phyloP scores from a whole-genome alignment of 2,797 vertebrate genomes.

The Calcarius lapponicus region DNA sequence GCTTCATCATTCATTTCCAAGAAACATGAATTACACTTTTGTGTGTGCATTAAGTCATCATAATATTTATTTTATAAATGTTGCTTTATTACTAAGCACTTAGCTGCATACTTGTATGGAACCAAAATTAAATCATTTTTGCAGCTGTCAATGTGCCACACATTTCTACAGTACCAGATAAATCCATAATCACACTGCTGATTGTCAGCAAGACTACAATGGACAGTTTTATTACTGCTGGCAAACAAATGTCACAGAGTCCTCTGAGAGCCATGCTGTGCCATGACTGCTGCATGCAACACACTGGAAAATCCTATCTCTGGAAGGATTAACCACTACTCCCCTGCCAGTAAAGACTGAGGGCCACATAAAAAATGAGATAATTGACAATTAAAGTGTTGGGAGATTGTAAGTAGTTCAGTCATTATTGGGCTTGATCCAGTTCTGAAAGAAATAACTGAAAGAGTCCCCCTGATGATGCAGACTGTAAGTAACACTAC shows the following conservation, averaged over 20 bases:
- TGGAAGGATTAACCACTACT: background rate
- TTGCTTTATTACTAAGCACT: slow-evolving; percentile 31
- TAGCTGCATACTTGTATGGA: background rate
- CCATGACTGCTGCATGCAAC: background rate
- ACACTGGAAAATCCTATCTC: background rate
- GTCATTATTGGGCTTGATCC: background rate
- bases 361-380: background rate
- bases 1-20: background rate
- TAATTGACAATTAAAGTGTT: slow-evolving; percentile 18
- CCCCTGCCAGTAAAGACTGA: background rate
- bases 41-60: background rate
- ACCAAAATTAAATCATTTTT: slow-evolving; percentile 47
- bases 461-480: background rate
- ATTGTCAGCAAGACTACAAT: slow-evolving; percentile 48
- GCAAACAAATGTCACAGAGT: slow-evolving; percentile 11
- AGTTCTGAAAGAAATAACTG: background rate
- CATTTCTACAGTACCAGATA: slow-evolving; percentile 17
- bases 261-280: background rate
- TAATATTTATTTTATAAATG: slow-evolving; percentile 15
- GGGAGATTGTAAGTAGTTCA: background rate
- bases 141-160: slow-evolving; percentile 23
- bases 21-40: background rate
- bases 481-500: slow-evolving; percentile 27
- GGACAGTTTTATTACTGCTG: slow-evolving; percentile 6
- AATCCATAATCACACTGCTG: background rate